Evolutionary conservation across 2,888 invertebrate genomes (phyloP).

Genomic region (Anoncus sp.): DNA sequence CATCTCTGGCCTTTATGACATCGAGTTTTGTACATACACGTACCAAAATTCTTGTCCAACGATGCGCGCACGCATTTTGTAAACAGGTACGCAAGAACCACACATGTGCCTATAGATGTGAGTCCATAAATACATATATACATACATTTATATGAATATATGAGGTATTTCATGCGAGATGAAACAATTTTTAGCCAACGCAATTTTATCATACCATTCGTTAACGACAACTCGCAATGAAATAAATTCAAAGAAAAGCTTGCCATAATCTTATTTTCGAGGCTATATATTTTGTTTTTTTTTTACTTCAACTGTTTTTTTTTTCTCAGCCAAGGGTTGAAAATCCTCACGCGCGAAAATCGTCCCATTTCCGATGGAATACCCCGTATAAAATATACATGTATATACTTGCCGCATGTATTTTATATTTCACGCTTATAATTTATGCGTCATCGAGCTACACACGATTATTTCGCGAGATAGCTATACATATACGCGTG

Average conservation of each 20-base stretch:
- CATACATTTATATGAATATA: background rate
- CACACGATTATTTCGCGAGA: slow-evolving; percentile 75
- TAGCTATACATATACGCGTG: slow-evolving; percentile 59
- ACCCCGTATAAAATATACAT: slow-evolving; percentile 13
- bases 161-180: background rate
- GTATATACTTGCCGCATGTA: slow-evolving; percentile 2
- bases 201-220: too few species aligned
- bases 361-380: background rate
- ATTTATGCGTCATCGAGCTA: slow-evolving; percentile 75
- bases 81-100: slow-evolving; percentile 1
- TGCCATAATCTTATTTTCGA: too few species aligned
- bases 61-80: slow-evolving; percentile 33
- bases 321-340: background rate
- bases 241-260: too few species aligned
- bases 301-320: background rate
- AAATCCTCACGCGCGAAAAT: background rate
- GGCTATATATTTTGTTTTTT: too few species aligned
- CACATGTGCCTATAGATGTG: slow-evolving; percentile 17
- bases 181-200: background rate
- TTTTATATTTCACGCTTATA: slow-evolving; percentile 72
- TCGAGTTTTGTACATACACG: slow-evolving; percentile 63
- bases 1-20: slow-evolving; percentile 66
- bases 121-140: slow-evolving; percentile 22
- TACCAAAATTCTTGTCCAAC: slow-evolving; percentile 64
- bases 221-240: too few species aligned